Base-by-base conservation (phyloP, 2,797 vertebrate genomes). In the Craterocephalus amniculus region DNA sequence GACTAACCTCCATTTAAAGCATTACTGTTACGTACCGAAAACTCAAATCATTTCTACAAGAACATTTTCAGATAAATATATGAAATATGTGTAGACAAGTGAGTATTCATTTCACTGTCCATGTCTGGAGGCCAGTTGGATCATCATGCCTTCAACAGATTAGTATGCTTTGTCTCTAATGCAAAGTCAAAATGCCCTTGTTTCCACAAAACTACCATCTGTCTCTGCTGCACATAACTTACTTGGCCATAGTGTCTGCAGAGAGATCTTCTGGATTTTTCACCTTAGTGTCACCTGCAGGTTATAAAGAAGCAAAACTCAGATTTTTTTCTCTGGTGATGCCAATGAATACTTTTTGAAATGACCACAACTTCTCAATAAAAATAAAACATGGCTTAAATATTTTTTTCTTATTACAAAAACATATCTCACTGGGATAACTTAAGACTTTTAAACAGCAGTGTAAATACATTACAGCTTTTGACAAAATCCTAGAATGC, bases 181-280 rank as follows among this genome's bases (percentile, higher is more conserved):
- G 16, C 13, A 56, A 26, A 29, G 24, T 14, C 8, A 32, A 49
- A 26, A 70, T 35, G 12, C 18, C 35, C 16, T 11, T 31, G 6
- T 22, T 51, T 13, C 49, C 4, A 67, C 20, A 67, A 48, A 61
- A 51, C 2, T 13, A 54, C 11, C 2, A 4, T 54, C 9, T 36
- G 2, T 57, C 2, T 22, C 3, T 11, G 14, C 8, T 31, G n/a
- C 24, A 40, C 40, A 74, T 22, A 52, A 90, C 95, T 92, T 94
- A 99, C 98, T 96, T 99, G 27, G 97, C 95, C 98, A 99, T 99
- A 1, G 97, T 98, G 91, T 99, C 97, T 77, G 97, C 97, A 70
- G 98, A 99, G 8, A 99, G 94, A 83, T 99, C 97, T 68, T 99
- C 97, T 43, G 94, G 89, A 87, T 97, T 96, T 91, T 94, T 96